Percentiles rank a stretch among this genome's conserved stretches.
Evolutionary conservation across 2,113 vertebrate species (phyloP).

Genomic region (Notechis scutatus): DNA sequence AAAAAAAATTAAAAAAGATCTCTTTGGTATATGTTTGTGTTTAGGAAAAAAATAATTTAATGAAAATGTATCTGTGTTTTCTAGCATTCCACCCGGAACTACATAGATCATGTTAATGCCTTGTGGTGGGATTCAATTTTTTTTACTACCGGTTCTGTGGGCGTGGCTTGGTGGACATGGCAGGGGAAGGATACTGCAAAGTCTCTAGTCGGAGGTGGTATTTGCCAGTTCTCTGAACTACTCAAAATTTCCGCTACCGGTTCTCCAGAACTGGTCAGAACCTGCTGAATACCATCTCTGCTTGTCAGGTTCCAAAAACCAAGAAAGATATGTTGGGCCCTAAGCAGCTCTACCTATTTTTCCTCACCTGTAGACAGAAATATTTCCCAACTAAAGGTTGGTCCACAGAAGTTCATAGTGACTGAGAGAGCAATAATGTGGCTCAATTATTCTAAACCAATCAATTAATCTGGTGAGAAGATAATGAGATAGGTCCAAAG

Average conservation of each 20-base stretch:
- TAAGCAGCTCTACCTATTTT: background rate
- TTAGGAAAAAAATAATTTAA: background rate
- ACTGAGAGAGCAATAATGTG: background rate
- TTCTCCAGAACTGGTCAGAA: too few relatives aligned
- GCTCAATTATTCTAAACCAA: background rate
- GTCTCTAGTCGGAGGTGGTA: too few relatives aligned
- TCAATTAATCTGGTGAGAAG: background rate
- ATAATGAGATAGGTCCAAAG: background rate
- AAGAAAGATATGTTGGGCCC: background rate
- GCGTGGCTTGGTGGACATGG: too few relatives aligned
- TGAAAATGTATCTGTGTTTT: background rate
- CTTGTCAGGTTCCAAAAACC: background rate
- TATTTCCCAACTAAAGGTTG: background rate
- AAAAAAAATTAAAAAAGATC: conserved; percentile 9
- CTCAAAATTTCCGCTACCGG: too few relatives aligned
- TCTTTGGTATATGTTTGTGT: background rate
- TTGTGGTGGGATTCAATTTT: background rate
- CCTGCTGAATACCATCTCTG: too few relatives aligned
- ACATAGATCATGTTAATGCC: conserved; percentile 24
- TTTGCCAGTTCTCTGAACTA: too few relatives aligned
- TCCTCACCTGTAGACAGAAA: background rate
- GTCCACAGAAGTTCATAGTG: background rate
- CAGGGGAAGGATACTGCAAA: too few relatives aligned
- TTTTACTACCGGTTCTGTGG: too few relatives aligned
- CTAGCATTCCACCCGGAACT: background rate